Conservation (phyloP, 2,113 vertebrate genomes). For the Puffinus mauretanicus region DNA sequence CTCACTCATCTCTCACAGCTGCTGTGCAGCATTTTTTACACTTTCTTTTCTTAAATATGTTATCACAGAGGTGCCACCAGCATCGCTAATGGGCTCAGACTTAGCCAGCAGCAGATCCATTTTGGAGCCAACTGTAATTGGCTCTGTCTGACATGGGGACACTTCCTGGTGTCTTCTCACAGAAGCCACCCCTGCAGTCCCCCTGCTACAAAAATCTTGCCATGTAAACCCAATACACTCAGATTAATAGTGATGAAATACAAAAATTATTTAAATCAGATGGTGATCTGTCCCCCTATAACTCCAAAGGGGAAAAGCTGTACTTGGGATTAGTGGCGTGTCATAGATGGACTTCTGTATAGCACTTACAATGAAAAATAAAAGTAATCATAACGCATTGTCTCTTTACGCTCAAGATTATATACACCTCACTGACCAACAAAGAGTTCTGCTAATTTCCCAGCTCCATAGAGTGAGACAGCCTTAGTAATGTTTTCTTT, state of each 20-base stretch:
- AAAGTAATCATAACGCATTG: not conserved
- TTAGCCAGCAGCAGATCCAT: not conserved
- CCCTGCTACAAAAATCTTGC: not conserved
- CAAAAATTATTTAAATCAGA: not conserved
- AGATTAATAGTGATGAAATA: not conserved
- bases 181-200: not conserved
- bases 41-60: not conserved
- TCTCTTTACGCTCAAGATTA: not conserved
- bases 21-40: not conserved
- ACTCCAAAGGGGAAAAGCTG: not conserved
- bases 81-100: not conserved
- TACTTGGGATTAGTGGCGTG: not conserved
- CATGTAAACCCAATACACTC: not conserved
- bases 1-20: not conserved
- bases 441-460: not conserved
- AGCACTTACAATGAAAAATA: not conserved
- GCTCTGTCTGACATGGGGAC: not conserved
- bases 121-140: not conserved
- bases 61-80: not conserved
- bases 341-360: not conserved
- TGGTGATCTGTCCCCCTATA: not conserved
- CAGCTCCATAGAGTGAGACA: not conserved
- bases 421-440: fast-evolving
- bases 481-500: not conserved
- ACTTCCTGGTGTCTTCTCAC: not conserved